These are phyloP conservation scores for Xestia sexstrigata DNA, from an alignment of 2,888 invertebrate species.

Conservation along the genomic window DNA sequence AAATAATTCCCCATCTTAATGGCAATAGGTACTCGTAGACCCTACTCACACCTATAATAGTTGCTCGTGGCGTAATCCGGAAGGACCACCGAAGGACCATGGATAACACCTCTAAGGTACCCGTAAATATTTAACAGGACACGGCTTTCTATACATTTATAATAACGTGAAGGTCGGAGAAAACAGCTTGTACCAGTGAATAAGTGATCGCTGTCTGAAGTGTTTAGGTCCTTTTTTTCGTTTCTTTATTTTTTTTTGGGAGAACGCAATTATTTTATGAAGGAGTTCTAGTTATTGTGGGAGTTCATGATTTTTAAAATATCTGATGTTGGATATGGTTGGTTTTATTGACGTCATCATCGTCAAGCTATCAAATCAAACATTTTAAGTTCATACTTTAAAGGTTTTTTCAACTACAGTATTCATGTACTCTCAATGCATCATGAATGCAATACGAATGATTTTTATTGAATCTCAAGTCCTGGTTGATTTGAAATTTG, in stretches of 20 bases:
- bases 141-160: slow-evolving; percentile 63
- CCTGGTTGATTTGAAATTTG: background rate
- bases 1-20: slow-evolving; percentile 52
- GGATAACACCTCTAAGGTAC: slow-evolving; percentile 63
- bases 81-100: slow-evolving; percentile 55
- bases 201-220: slow-evolving; percentile 59
- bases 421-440: background rate
- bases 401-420: too few species aligned
- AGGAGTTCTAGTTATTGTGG: slow-evolving; percentile 11
- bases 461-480: too few species aligned
- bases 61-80: slow-evolving; percentile 55
- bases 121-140: slow-evolving; percentile 66
- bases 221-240: slow-evolving; percentile 37
- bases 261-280: slow-evolving; percentile 16
- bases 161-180: slow-evolving; percentile 48
- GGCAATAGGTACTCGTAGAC: slow-evolving; percentile 45
- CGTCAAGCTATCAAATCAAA: background rate
- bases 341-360: background rate
- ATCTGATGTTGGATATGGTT: background rate
- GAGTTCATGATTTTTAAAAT: background rate
- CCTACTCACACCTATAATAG: slow-evolving; percentile 65
- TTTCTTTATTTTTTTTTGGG: slow-evolving; percentile 39
- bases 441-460: background rate
- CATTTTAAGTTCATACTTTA: too few species aligned
- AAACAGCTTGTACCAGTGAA: slow-evolving; percentile 57